Conservation (phyloP, 2,888 invertebrate genomes). For the Argynnis bischoffii region DNA sequence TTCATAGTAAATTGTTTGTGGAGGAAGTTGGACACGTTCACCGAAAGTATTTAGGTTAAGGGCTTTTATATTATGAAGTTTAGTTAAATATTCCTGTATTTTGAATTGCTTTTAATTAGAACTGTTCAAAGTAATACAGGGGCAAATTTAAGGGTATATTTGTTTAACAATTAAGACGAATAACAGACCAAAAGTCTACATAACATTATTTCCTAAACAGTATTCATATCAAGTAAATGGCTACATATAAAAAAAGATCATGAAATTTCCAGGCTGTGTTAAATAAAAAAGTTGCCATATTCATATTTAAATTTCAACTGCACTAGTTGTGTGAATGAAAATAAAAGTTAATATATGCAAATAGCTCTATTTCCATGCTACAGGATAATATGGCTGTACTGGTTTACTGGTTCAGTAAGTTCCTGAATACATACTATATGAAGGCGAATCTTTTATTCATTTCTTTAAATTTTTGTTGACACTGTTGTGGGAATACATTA, state of each 20-base stretch:
- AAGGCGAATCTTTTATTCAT: not conserved
- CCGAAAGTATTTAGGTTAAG: constrained; percentile 6
- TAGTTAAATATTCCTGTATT: no score
- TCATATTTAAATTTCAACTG: constrained; percentile 32
- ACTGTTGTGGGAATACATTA: not conserved
- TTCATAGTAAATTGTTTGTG: constrained; percentile 8
- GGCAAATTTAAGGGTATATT: no score
- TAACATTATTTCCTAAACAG: constrained; percentile 9
- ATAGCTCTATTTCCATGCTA: constrained; percentile 21
- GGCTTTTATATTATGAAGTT: not conserved
- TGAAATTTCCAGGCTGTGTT: constrained; percentile 15
- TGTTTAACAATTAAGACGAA: no score
- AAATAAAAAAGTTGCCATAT: constrained; percentile 29
- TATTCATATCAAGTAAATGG: constrained; percentile 12
- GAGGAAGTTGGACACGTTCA: constrained; percentile 10
- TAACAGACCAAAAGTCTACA: not conserved
- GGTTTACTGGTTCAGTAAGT: constrained; percentile 9
- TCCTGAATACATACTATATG: not conserved
- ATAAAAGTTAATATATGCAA: constrained; percentile 29
- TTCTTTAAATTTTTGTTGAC: not conserved
- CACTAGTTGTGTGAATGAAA: constrained; percentile 26
- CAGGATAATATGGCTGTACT: constrained; percentile 4
- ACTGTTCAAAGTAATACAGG: no score
- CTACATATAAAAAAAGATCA: constrained; percentile 2
- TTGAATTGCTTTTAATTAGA: no score